Conservation (phyloP, 2,888 invertebrate genomes). For the Trichacis sp. region DNA sequence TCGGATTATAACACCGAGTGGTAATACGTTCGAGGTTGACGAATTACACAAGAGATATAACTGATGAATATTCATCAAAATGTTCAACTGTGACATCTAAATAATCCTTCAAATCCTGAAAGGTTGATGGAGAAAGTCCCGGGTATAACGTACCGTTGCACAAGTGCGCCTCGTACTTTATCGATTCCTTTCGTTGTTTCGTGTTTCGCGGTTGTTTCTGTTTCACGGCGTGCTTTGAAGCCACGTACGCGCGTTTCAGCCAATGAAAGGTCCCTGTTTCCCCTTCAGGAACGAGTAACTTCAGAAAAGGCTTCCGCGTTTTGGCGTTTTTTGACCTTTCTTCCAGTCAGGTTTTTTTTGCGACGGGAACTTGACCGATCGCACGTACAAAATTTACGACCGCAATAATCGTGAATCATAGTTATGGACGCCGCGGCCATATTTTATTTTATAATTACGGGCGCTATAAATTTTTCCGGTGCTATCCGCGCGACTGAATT, state of each 20-base stretch:
- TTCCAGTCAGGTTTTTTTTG: too few species aligned
- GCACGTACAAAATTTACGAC: not conserved
- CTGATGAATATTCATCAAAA: slow-evolving; percentile 24
- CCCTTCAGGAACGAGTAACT: too few species aligned
- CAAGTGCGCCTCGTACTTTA: slow-evolving; percentile 1
- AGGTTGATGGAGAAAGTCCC: slow-evolving; percentile 1
- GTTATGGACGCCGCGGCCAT: not conserved
- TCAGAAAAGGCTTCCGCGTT: too few species aligned
- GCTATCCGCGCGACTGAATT: not conserved
- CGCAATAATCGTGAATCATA: slow-evolving; percentile 4
- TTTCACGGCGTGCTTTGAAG: not conserved
- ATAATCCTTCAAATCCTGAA: too few species aligned
- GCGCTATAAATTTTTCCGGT: not conserved
- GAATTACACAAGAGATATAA: slow-evolving; percentile 12
- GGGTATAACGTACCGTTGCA: not conserved
- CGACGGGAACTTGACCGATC: not conserved
- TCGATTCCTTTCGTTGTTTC: not conserved
- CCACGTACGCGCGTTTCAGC: too few species aligned
- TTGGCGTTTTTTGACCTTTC: too few species aligned
- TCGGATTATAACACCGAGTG: slow-evolving; percentile 33
- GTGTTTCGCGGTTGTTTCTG: slow-evolving; percentile 1
- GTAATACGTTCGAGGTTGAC: slow-evolving; percentile 26
- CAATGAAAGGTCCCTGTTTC: too few species aligned
- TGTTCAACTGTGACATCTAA: too few species aligned
- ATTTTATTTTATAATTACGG: slow-evolving; percentile 6